phyloP scores from a whole-genome alignment of 1,140 invertebrate species.

The Drosophila paulistorum region DNA sequence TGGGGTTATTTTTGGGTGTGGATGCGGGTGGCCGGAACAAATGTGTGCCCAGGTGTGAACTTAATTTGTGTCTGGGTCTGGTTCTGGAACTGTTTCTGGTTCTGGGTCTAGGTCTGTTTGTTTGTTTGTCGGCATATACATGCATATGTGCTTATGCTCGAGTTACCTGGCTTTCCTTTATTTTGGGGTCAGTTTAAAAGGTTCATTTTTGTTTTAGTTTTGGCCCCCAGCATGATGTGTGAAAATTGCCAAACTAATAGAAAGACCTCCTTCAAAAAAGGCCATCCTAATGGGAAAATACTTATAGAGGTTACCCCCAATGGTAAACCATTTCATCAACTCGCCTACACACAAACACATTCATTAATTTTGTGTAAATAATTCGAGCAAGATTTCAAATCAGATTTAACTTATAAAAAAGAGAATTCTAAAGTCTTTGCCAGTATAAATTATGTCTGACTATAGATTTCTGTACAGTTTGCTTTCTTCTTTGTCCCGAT shows the following conservation, averaged over 20 bases:
- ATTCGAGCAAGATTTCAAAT: conserved; percentile 16
- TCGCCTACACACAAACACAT: neutral
- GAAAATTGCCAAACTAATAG: conserved; percentile 76
- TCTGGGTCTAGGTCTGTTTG: conserved; percentile 28
- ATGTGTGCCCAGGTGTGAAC: conserved; percentile 28
- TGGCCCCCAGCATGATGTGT: conserved; percentile 51
- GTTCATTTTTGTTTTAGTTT: conserved; percentile 47
- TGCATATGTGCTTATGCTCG: conserved; percentile 29
- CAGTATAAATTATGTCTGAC: conserved; percentile 73
- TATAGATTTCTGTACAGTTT: conserved; percentile 33
- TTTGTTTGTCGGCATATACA: neutral
- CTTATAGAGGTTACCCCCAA: neutral
- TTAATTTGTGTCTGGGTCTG: conserved; percentile 22
- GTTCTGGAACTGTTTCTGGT: conserved; percentile 34
- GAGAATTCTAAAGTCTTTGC: neutral
- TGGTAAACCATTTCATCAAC: neutral
- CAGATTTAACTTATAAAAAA: conserved; percentile 15
- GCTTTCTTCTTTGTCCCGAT: conserved; percentile 36
- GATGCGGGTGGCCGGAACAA: conserved; percentile 35
- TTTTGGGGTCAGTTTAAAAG: conserved; percentile 51
- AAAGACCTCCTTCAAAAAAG: conserved; percentile 49
- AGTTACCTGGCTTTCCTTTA: conserved; percentile 23
- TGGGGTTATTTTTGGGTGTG: conserved; percentile 37
- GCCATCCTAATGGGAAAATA: conserved; percentile 37
- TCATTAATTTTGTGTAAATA: conserved; percentile 1